phyloP scores from a whole-genome alignment of 2,797 vertebrate genomes.

The Coregonus sp. region DNA sequence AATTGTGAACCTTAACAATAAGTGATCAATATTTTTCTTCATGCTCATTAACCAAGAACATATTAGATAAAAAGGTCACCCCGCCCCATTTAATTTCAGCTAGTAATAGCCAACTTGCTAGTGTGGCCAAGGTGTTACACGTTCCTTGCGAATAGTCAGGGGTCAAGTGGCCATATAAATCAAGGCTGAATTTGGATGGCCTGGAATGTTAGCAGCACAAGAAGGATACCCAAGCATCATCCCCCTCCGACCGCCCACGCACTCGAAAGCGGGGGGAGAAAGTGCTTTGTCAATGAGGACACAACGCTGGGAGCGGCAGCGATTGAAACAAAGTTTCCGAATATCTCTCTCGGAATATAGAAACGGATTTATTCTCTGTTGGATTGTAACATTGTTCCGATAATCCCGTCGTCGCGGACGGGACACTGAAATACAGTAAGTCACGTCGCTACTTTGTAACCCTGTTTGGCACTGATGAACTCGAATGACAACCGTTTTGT shows the following conservation, averaged over 20 bases:
- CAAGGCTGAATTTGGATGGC: background rate
- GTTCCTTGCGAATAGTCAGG: too few relatives aligned
- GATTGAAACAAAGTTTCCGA: constrained; percentile 57
- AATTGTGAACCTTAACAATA: too few relatives aligned
- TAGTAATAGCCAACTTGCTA: too few relatives aligned
- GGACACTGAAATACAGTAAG: constrained; percentile 47
- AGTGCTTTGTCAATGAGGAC: constrained; percentile 75
- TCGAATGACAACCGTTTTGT: constrained; percentile 45
- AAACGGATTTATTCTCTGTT: background rate
- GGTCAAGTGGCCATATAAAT: constrained; percentile 10
- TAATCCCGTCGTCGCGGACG: constrained; percentile 16
- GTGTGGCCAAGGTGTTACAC: too few relatives aligned
- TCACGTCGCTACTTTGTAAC: constrained; percentile 27
- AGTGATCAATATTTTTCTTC: too few relatives aligned
- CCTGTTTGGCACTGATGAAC: constrained; percentile 28
- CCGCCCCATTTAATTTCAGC: too few relatives aligned
- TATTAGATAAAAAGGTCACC: too few relatives aligned
- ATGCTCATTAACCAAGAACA: too few relatives aligned
- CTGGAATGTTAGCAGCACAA: constrained; percentile 8
- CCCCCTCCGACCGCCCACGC: constrained; percentile 63
- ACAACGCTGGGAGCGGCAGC: constrained; percentile 59
- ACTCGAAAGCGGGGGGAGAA: constrained; percentile 51
- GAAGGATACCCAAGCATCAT: constrained; percentile 15
- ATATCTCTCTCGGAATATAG: constrained; percentile 19
- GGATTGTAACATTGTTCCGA: constrained; percentile 1